Evolutionary conservation across 2,888 invertebrate species (phyloP).

Genomic region (Lasioglossum oenotherae): DNA sequence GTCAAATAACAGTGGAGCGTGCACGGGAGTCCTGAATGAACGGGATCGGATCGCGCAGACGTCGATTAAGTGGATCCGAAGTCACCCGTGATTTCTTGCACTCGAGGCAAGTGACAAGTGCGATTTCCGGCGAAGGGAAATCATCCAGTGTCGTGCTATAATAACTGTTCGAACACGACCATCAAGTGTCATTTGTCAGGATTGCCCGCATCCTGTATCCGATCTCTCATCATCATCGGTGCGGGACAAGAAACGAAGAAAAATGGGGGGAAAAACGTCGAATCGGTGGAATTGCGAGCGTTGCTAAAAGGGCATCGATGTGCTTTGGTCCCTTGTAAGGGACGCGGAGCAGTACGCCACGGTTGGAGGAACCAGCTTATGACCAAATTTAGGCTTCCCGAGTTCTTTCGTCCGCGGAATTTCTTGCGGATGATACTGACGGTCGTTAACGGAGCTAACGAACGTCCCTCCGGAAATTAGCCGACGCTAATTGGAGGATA

Average conservation of each 20-base stretch:
- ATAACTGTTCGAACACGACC: background rate
- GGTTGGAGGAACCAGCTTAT: background rate
- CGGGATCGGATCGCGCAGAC: background rate
- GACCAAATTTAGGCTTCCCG: constrained; percentile 65
- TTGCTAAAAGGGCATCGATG: constrained; percentile 17
- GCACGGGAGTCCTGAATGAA: background rate
- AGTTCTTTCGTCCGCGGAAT: constrained; percentile 55
- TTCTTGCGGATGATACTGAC: constrained; percentile 40
- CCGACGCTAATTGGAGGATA: constrained; percentile 65
- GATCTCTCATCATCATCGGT: background rate
- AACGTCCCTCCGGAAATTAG: constrained; percentile 62
- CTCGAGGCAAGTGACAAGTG: background rate
- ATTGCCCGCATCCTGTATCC: constrained; percentile 1
- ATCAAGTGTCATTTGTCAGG: constrained; percentile 18
- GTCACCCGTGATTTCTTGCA: background rate
- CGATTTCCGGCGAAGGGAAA: background rate
- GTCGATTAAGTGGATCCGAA: background rate
- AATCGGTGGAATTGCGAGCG: constrained; percentile 16
- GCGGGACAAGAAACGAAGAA: background rate
- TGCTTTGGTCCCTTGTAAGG: constrained; percentile 13
- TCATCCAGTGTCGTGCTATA: background rate
- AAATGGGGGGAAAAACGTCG: background rate
- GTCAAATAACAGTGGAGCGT: background rate
- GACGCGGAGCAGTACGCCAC: background rate
- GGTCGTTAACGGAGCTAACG: constrained; percentile 47